Evolutionary conservation across 2,888 invertebrate genomes (phyloP).

Genomic region (Allygus modestus): DNA sequence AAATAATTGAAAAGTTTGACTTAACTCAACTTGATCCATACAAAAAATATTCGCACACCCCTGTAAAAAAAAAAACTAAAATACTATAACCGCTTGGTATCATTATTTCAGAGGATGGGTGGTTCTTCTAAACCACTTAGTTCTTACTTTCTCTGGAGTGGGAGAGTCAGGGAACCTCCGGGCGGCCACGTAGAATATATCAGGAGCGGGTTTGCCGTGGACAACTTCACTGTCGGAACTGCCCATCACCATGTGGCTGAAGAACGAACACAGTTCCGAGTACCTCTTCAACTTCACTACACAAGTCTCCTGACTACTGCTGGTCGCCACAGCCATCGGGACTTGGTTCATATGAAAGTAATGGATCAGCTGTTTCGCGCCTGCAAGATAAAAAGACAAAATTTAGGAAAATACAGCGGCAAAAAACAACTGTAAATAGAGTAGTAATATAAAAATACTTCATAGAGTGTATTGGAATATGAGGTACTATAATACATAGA

Average conservation of each 20-base stretch:
- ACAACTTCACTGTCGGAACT: conserved; percentile 91
- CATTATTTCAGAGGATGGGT: no score
- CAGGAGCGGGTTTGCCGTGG: conserved; percentile 92
- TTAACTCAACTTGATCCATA: no score
- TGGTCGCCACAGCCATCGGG: conserved; percentile 93
- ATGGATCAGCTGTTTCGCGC: conserved; percentile 87
- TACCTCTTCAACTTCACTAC: conserved; percentile 83
- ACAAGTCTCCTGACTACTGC: conserved; percentile 86
- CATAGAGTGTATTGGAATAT: no score
- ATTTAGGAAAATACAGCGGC: no score
- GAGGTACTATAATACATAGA: no score
- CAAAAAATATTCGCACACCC: no score
- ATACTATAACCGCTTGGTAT: no score
- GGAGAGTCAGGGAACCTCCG: conserved; percentile 84
- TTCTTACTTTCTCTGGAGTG: conserved; percentile 77
- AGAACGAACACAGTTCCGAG: conserved; percentile 82
- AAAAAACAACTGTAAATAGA: no score
- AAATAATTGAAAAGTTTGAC: no score
- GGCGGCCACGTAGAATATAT: conserved; percentile 90
- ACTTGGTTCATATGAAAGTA: conserved; percentile 86
- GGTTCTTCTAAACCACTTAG: background rate
- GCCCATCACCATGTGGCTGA: conserved; percentile 88
- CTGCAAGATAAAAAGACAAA: conserved; percentile 76
- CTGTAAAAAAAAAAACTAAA: no score
- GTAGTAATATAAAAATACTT: no score